These are phyloP conservation scores for Carabus problematicus DNA, from an alignment of 2,888 invertebrate species.

Conservation along the genomic window DNA sequence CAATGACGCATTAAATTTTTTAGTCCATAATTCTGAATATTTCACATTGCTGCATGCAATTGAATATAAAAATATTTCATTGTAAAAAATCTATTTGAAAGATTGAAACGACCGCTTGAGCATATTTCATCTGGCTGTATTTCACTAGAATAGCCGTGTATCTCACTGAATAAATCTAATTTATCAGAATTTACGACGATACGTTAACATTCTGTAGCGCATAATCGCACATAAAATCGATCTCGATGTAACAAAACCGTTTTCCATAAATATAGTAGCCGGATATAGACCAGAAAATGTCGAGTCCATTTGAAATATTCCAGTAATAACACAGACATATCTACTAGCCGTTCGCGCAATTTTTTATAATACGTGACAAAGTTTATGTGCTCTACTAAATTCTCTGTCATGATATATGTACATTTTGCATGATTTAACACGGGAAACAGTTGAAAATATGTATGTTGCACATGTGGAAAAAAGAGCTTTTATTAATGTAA, in stretches of 20 bases:
- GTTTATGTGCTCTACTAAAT: slow-evolving; percentile 27
- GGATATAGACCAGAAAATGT: slow-evolving; percentile 27
- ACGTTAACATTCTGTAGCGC: slow-evolving; percentile 24
- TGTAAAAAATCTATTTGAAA: no score
- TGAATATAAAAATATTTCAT: no score
- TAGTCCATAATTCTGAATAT: no score
- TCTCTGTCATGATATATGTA: slow-evolving; percentile 26
- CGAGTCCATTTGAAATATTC: slow-evolving; percentile 19
- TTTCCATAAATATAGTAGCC: slow-evolving; percentile 32
- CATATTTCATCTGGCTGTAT: no score
- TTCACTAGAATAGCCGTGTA: no score
- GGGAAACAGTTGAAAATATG: no score
- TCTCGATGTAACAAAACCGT: slow-evolving; percentile 13
- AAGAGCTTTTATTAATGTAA: no score
- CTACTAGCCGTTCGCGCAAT: slow-evolving; percentile 17
- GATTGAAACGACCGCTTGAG: no score
- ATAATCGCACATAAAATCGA: slow-evolving; percentile 34
- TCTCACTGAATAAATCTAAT: slow-evolving; percentile 24
- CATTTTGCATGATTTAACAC: slow-evolving; percentile 22
- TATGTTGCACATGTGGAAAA: no score
- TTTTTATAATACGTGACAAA: slow-evolving; percentile 28
- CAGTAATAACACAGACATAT: slow-evolving; percentile 20
- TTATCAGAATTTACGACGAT: slow-evolving; percentile 25
- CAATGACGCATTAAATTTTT: no score
- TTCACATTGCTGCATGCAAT: no score